phyloP scores from a whole-genome alignment of 2,888 invertebrate species.

The Diarsia mendica region DNA sequence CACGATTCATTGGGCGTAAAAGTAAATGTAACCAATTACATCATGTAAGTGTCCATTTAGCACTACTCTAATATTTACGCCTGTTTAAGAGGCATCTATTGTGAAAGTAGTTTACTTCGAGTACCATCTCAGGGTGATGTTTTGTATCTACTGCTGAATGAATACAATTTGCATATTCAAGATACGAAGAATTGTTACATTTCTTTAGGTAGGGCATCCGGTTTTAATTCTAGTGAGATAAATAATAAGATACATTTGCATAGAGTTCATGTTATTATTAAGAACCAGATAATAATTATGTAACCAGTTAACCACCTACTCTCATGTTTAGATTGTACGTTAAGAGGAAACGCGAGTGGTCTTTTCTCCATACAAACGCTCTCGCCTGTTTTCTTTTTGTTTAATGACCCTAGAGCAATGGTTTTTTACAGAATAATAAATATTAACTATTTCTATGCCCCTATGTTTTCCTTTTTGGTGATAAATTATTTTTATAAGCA shows the following conservation, averaged over 20 bases:
- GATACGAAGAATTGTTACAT: slow-evolving; percentile 10
- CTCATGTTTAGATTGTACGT: slow-evolving; percentile 15
- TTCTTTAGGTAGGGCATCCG: slow-evolving; percentile 19
- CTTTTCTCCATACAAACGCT: no score
- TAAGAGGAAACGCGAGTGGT: no score
- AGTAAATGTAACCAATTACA: slow-evolving; percentile 60
- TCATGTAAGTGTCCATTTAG: slow-evolving; percentile 47
- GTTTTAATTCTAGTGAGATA: slow-evolving; percentile 20
- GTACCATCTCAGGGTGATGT: slow-evolving; percentile 10
- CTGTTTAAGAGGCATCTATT: slow-evolving; percentile 30
- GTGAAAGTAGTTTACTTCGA: slow-evolving; percentile 12
- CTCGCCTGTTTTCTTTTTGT: no score
- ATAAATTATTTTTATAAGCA: no score
- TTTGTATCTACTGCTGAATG: slow-evolving; percentile 9
- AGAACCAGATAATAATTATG: slow-evolving; percentile 10
- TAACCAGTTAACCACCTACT: slow-evolving; percentile 13
- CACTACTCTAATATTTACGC: slow-evolving; percentile 36
- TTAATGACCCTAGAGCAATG: no score
- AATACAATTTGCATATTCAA: slow-evolving; percentile 23
- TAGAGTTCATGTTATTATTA: slow-evolving; percentile 6
- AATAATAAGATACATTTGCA: slow-evolving; percentile 24
- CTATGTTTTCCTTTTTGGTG: no score
- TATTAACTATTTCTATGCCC: no score
- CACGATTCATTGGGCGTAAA: slow-evolving; percentile 54
- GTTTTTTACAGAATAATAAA: no score